Base-by-base conservation (phyloP, 64 coral and sea anemone genomes). In the Catalaphyllia jardinei region DNA sequence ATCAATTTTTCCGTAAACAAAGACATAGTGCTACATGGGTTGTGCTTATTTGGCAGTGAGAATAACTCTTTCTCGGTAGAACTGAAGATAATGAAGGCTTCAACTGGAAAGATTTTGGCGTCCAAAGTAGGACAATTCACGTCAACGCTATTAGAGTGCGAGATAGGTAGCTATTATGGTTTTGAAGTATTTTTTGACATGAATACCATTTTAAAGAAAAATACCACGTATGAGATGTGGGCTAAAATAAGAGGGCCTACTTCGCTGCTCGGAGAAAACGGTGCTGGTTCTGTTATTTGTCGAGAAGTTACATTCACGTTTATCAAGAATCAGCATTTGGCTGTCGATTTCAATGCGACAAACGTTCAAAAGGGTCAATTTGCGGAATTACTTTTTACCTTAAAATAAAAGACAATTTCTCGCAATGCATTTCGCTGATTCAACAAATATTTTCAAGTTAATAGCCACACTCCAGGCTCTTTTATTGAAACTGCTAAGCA, bases 151-250 rank as follows among this genome's bases (percentile, higher is more conserved):
- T 54, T 60, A n/a, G 9, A 67, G 5, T 60, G 78, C 24, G 27
- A 60, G 55, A 35, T 33, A 33, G 31, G 24, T 27, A 69, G 20
- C 65, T 69, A 69, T 11, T n/a, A 62, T 19, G 78, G 52, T 20
- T 80, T 61, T 80, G 55, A 80, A 31, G 28, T 80, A 8, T 62
- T 30, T 16, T 80, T 80, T 62, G 78, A 80, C 59, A 27, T 4
- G 19, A 12, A 69, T n/a, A 29, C 61, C 17, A 29, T 2, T 61
- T 62, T 80, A 30, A 80, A 60, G 27, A 80, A 31, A 18, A 35
- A 80, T 14, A 33, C 12, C 28, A 31, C 13, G 5, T 80, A 80
- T 62, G 52, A 18, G 57, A 57, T 80, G 6, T 29, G 14, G 27
- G 78, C 78, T 80, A 0, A 62, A 19, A 30, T 80, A 62, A 10